phyloP scores from a whole-genome alignment of 2,797 vertebrate species.

The Phrynocephalus vlangalii region DNA sequence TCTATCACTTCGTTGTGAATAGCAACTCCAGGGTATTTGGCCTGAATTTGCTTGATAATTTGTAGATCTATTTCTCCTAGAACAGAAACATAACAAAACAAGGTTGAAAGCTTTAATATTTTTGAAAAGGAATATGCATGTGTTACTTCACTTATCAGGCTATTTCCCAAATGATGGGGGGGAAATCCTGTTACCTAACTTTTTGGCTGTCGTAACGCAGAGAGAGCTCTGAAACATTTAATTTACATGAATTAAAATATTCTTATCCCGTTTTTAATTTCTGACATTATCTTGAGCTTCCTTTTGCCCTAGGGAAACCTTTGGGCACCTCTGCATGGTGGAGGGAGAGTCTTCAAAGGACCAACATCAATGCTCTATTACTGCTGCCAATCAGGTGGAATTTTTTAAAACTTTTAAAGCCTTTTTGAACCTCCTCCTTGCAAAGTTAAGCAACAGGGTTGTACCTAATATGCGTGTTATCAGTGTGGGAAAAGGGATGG shows the following conservation, averaged over 20 bases:
- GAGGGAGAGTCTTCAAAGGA: no score
- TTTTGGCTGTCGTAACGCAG: no score
- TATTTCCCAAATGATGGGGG: neutral
- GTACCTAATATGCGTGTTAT: neutral
- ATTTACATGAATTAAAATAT: no score
- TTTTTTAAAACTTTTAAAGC: no score
- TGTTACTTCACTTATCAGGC: neutral
- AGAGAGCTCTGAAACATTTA: no score
- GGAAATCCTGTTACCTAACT: no score
- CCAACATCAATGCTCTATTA: no score
- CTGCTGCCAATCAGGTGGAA: no score
- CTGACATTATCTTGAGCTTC: no score
- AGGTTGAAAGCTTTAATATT: neutral
- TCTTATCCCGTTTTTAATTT: no score
- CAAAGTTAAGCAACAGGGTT: neutral
- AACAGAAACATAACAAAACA: slow-evolving; percentile 34
- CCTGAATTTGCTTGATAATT: slow-evolving; percentile 85
- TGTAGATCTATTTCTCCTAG: slow-evolving; percentile 92
- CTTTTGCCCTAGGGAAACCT: no score
- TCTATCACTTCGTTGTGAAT: slow-evolving; percentile 91
- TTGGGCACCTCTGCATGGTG: neutral
- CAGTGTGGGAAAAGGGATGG: neutral
- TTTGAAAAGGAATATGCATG: neutral
- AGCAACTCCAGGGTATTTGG: slow-evolving; percentile 81
- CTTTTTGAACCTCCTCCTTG: neutral